Evolutionary conservation across 2,797 vertebrate species (phyloP), one percentile per base, ranked within the genome.

Genomic region (Cossypha niveicapilla): DNA sequence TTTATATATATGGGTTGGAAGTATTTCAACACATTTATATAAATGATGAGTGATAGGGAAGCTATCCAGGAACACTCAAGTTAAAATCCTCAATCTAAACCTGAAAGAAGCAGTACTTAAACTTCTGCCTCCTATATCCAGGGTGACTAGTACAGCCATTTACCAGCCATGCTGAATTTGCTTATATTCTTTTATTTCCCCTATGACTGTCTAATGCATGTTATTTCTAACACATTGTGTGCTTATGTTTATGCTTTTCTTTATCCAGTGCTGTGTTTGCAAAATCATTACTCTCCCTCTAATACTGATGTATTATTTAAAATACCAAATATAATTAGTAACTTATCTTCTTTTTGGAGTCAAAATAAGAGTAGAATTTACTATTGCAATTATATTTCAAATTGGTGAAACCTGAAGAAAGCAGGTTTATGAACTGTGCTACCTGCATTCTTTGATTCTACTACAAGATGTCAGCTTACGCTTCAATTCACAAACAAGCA

Each of bases 401-500:
- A 4, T 4, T 74, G 21, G 28, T 68, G 41, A 84, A 86, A 80
- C 67, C 42, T 72, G 42, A 75, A 51, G 63, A 95, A 89, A 88
- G 14, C 50, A 48, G 35, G 32, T 94, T 96, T 95, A 89, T 78
- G 71, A 87, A 93, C 65, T 68, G 10, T 96, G 65, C n/a, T 83
- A 53, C 71, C 94, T 95, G 39, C 61, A 86, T 95, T 95, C 94
- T 56, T 86, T 74, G 90, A 86, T 81, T 86, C 62, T 78, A 79
- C 91, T 95, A 92, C 75, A 94, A 86, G 86, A 94, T 97, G 92
- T 95, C 95, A 95, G 92, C 93, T 96, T 96, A 95, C 1, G 91
- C 95, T 98, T 97, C 97, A 94, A 88, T 97, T 97, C 96, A 97
- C 96, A 96, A 96, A 94, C 95, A 97, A 97, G 94, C 85, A 94